These are phyloP conservation scores for Sitta carolinensis DNA, from an alignment of 2,797 vertebrate species.

Conservation along the genomic window DNA sequence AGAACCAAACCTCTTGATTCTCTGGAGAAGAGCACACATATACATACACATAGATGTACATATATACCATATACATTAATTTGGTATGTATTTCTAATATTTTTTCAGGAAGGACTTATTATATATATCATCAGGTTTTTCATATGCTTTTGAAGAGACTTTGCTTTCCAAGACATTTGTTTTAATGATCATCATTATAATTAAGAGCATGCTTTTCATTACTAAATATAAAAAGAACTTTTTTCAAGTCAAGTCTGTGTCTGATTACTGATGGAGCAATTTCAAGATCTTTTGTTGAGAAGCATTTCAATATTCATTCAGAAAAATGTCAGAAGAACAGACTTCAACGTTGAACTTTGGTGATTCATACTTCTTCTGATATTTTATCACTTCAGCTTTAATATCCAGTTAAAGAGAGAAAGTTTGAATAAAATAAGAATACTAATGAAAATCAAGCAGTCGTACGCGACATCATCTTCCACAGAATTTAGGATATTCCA, in stretches of 20 bases:
- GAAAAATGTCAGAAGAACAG: slow-evolving; percentile 59
- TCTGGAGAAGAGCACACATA: not conserved
- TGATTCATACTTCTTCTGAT: slow-evolving; percentile 42
- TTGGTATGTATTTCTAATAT: not conserved
- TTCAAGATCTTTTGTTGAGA: slow-evolving; percentile 24
- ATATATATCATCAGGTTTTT: not conserved
- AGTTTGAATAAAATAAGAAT: slow-evolving; percentile 20
- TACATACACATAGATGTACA: not conserved
- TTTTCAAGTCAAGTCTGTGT: slow-evolving; percentile 21
- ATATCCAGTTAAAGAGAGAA: slow-evolving; percentile 9
- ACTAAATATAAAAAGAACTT: not conserved
- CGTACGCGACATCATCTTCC: not conserved
- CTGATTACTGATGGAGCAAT: slow-evolving; percentile 38
- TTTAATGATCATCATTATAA: slow-evolving; percentile 47
- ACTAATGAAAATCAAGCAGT: not conserved
- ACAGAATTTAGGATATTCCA: not conserved
- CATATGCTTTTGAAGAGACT: not conserved
- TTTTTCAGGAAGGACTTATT: not conserved
- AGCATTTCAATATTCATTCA: slow-evolving; percentile 59
- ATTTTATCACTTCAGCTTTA: slow-evolving; percentile 37
- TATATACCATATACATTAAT: not conserved
- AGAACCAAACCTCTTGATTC: slow-evolving; percentile 45
- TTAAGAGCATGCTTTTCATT: slow-evolving; percentile 17
- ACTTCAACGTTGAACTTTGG: not conserved
- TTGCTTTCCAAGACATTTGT: slow-evolving; percentile 18